A percentile compares a stretch with the other conserved stretches of the same genome.
Evolutionary conservation across 2,797 vertebrate species (phyloP).

Genomic region (Scyliorhinus canicula): DNA sequence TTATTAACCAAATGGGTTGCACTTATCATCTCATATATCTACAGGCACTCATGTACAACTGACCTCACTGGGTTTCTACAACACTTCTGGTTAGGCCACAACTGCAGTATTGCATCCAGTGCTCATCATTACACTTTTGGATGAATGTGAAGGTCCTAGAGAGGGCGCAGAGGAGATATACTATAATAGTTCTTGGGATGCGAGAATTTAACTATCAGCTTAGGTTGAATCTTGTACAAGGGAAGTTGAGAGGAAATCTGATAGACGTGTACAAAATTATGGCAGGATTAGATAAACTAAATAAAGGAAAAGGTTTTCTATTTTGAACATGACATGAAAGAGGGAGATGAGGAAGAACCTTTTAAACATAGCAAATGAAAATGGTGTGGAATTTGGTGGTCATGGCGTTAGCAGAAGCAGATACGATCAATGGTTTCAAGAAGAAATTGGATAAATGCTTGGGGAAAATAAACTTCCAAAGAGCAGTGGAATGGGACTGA

Average conservation of each 20-base stretch:
- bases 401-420: no score
- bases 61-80: background rate
- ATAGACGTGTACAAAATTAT: background rate
- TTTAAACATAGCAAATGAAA: background rate
- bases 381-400: no score
- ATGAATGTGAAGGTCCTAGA: background rate
- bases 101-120: background rate
- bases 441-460: no score
- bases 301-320: background rate
- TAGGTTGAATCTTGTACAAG: background rate
- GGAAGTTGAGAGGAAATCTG: background rate
- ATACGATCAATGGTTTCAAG: no score
- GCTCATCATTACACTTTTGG: background rate
- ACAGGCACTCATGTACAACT: background rate
- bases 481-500: background rate
- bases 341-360: background rate
- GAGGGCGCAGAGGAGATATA: no score
- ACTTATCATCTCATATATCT: background rate
- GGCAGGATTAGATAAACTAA: background rate
- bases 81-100: background rate
- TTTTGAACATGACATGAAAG: background rate
- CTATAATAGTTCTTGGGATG: background rate
- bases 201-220: background rate
- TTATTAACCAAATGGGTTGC: background rate
- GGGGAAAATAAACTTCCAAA: no score